Percentiles rank a stretch among this genome's conserved stretches.
phyloP scores from a whole-genome alignment of 2,113 vertebrate genomes.

The Chrysemys picta region DNA sequence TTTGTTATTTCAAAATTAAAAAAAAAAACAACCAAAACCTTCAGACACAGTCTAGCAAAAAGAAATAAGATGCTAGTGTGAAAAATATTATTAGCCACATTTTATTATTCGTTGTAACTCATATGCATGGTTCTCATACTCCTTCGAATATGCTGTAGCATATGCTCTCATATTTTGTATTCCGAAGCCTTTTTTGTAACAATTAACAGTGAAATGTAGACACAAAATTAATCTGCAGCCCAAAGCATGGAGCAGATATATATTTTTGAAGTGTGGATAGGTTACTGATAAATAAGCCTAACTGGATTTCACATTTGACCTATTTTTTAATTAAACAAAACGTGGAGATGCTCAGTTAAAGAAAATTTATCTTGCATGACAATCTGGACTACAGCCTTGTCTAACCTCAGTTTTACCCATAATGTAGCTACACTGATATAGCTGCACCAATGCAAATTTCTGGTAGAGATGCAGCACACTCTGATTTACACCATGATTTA shows the following conservation, averaged over 20 bases:
- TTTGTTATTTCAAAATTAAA: neutral
- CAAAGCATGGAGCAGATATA: conserved; percentile 20
- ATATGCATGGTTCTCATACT: conserved; percentile 6
- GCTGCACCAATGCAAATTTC: neutral
- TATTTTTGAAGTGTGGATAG: neutral
- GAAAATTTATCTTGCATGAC: neutral
- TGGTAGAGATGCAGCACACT: neutral
- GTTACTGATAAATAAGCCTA: conserved; percentile 21
- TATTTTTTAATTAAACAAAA: conserved; percentile 21
- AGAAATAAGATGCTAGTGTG: neutral
- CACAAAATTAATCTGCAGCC: neutral
- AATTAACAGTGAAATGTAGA: conserved; percentile 20
- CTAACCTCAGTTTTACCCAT: neutral
- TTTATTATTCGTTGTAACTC: conserved; percentile 45
- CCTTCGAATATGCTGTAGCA: conserved; percentile 41
- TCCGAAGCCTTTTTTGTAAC: conserved; percentile 40
- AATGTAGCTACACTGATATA: neutral
- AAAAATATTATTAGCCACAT: conserved; percentile 50
- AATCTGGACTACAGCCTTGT: neutral
- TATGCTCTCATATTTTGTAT: conserved; percentile 44
- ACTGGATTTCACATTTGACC: conserved; percentile 20
- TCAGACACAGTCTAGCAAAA: neutral
- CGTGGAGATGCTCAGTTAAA: conserved; percentile 28
- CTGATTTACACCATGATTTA: neutral
- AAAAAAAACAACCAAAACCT: neutral